Evolutionary conservation across 2,113 vertebrate genomes (phyloP).

Genomic region (Nycticryphes semicollaris): DNA sequence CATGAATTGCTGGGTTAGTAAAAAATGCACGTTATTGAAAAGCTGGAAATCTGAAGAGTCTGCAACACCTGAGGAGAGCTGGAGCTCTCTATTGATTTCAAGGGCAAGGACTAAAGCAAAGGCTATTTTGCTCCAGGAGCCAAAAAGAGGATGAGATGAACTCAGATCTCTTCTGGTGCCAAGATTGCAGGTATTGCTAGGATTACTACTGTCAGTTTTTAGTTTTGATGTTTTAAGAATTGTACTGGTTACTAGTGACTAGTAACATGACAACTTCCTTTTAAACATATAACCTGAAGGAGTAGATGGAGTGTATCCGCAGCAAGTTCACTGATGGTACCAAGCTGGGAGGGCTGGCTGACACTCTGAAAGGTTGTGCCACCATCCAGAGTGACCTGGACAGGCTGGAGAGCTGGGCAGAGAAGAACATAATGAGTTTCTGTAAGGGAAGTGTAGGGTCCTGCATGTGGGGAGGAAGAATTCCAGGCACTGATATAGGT

Average conservation of each 20-base stretch:
- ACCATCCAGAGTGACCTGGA: too few relatives aligned
- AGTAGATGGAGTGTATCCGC: too few relatives aligned
- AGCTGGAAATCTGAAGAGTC: not conserved
- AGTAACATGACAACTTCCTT: not conserved
- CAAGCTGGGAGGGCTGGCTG: too few relatives aligned
- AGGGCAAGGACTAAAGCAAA: not conserved
- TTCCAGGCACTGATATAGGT: too few relatives aligned
- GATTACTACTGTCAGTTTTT: not conserved
- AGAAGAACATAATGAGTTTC: too few relatives aligned
- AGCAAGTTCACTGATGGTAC: too few relatives aligned
- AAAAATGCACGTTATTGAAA: not conserved
- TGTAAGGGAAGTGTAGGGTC: too few relatives aligned
- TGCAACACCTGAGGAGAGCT: not conserved
- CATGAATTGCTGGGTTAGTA: not conserved
- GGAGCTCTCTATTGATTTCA: not conserved
- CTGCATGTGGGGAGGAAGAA: too few relatives aligned
- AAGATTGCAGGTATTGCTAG: not conserved
- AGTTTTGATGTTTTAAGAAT: not conserved
- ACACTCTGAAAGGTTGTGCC: too few relatives aligned
- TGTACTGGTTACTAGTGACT: not conserved
- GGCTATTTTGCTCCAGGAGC: not conserved
- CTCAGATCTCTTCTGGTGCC: rapidly evolving
- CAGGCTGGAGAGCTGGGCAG: too few relatives aligned
- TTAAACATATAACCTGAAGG: not conserved
- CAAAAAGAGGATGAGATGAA: not conserved